Evolutionary conservation across 2,113 vertebrate genomes (phyloP), one percentile per base, ranked within the genome.

Genomic region (Lonchura striata): DNA sequence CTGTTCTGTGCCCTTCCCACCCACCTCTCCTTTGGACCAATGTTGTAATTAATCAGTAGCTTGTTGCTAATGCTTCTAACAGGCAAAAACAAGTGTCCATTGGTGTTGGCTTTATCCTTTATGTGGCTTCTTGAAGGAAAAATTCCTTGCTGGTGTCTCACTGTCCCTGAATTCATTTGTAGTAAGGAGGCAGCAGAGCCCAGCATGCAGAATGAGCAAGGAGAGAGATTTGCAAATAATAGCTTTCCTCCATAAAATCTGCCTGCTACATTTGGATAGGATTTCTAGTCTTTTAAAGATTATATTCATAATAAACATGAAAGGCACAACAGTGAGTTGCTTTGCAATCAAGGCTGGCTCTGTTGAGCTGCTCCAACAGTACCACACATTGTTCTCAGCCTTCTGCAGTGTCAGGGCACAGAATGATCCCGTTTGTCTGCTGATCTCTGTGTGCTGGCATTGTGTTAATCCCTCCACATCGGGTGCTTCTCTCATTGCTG

Each of bases 381-480:
- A 15, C 56, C 65, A 8, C 64, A 71, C 95, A 88, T 94, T 97
- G 94, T 95, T 93, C 82, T 88, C 79, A 70, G 88, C 35, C 65
- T 76, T 79, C 39, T 65, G 70, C 6, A 13, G 91, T 96, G 91
- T 92, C 94, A 94, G 56, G 92, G 91, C 91, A 95, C 92, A 91
- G 91, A 94, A 54, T 25, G 94, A 82, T 78, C 94, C 88, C 1
- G 27, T 95, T 92, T 88, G 82, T 90, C 79, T 78, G 61, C 56
- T 95, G 91, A 25, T 61, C 57, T 60, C 6, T 59, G 49, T 47
- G 28, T 91, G 42, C 44, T 82, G 71, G 59, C 82, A 46, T 80
- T 92, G 80, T 94, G 49, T 19, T 90, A 25, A 80, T 65, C 61
- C 79, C 42, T 49, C 66, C 28, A 8, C 44, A 10, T 2, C 1